Percentiles rank a stretch among this genome's conserved stretches.
These are phyloP conservation scores for Ips typographus DNA, from an alignment of 1,140 invertebrate genomes.

Conservation along the genomic window DNA sequence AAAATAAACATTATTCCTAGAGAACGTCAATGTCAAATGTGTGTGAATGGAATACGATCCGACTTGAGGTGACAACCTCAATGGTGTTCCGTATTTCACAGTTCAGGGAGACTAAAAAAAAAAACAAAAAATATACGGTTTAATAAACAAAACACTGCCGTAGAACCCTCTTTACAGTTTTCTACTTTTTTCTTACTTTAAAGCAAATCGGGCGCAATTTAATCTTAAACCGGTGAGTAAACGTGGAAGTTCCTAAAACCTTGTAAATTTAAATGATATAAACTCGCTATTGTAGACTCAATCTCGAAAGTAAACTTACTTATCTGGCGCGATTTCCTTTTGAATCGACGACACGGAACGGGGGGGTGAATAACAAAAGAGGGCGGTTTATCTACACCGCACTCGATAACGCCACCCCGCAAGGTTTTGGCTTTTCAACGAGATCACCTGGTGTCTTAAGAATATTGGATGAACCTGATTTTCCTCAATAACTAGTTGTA, in stretches of 20 bases:
- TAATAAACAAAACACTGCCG: no score
- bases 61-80: no score
- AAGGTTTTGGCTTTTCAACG: conserved; percentile 16
- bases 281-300: conserved; percentile 34
- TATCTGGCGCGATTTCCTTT: conserved; percentile 33
- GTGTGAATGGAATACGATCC: no score
- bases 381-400: conserved; percentile 24
- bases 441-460: conserved; percentile 25
- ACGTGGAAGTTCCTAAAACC: conserved; percentile 18
- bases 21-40: no score
- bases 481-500: neutral
- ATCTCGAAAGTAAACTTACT: conserved; percentile 36
- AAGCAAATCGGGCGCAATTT: neutral
- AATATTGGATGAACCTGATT: conserved; percentile 24
- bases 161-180: no score
- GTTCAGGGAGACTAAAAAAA: no score
- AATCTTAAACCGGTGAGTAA: conserved; percentile 6
- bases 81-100: no score
- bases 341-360: conserved; percentile 28
- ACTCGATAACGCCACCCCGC: conserved; percentile 12
- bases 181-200: no score
- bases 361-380: conserved; percentile 27
- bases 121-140: no score
- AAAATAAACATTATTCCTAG: no score
- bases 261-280: conserved; percentile 37